Evolutionary conservation across 2,797 vertebrate genomes (phyloP), one percentile per base, ranked within the genome.

Genomic region (Phylloscopus collybita): DNA sequence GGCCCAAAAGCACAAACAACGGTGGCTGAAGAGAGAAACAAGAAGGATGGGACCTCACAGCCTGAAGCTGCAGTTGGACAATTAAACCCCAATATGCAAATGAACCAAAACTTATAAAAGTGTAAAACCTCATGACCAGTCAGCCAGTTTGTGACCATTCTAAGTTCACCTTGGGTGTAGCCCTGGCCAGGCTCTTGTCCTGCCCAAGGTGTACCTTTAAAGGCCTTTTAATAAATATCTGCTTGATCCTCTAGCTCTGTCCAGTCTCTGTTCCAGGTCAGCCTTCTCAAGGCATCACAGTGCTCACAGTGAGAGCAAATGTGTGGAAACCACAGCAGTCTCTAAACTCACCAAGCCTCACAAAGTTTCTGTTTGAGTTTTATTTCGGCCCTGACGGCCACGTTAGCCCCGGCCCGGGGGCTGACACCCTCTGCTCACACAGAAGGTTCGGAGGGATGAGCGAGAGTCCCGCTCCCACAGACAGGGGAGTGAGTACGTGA

Each of bases 321-420:
- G 12, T 7, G n/a, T 23, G 53, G 32, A 60, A 80, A 34, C 30
- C 17, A 1, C 2, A 0, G 1, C 3, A 44, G 32, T 22, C 38
- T 60, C 42, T 53, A 29, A 71, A 38, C 76, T 72, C 27, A 51
- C 5, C 1, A 10, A 19, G 22, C 10, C 18, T 50, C 42, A 27
- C 51, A 8, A 59, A 59, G 17, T 29, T 84, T 36, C 60, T 65
- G 5, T 65, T 72, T 71, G 16, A 4, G 1, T 26, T 73, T 74
- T 21, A 22, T n/a, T 88, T 91, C 16, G 69, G 40, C 49, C 14
- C 23, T 66, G 10, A 14, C 0, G 1, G 34, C 12, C 27, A 3
- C 32, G 1, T 32, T 5, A 40, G 15, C 57, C 21, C 44, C 22
- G 34, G 22, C 15, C 10, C 25, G 25, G 4, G 4, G 19, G 34